phyloP scores from a whole-genome alignment of 2,797 vertebrate species.

The Tympanoctomys barrerae region DNA sequence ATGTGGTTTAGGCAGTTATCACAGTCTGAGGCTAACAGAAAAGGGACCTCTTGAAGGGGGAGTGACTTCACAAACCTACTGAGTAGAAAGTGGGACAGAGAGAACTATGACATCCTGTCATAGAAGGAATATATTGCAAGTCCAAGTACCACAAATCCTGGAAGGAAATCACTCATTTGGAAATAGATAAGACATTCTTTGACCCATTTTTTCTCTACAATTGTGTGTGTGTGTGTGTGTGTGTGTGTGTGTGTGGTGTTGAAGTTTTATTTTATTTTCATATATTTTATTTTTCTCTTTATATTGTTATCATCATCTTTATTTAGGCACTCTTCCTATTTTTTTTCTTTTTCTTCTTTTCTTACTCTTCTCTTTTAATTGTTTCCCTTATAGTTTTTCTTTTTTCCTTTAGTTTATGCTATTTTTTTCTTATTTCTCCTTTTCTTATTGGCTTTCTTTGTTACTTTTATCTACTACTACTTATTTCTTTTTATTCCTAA shows the following conservation, averaged over 20 bases:
- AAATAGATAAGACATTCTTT: background rate
- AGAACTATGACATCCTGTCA: background rate
- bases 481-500: background rate
- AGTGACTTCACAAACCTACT: background rate
- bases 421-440: background rate
- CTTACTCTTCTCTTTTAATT: background rate
- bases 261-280: background rate
- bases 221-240: background rate
- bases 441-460: background rate
- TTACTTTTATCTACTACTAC: background rate
- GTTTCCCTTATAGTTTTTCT: background rate
- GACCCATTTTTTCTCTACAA: background rate
- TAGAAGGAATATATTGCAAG: background rate
- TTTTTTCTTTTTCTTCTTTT: background rate
- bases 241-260: background rate
- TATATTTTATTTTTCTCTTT: background rate
- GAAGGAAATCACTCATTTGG: background rate
- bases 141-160: background rate
- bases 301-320: background rate
- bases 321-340: background rate
- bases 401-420: background rate
- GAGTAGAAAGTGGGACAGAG: background rate
- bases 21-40: background rate
- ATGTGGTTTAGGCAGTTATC: background rate
- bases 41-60: background rate